phyloP scores from a whole-genome alignment of 1,140 invertebrate genomes.

The Rhynchophorus ferrugineus region DNA sequence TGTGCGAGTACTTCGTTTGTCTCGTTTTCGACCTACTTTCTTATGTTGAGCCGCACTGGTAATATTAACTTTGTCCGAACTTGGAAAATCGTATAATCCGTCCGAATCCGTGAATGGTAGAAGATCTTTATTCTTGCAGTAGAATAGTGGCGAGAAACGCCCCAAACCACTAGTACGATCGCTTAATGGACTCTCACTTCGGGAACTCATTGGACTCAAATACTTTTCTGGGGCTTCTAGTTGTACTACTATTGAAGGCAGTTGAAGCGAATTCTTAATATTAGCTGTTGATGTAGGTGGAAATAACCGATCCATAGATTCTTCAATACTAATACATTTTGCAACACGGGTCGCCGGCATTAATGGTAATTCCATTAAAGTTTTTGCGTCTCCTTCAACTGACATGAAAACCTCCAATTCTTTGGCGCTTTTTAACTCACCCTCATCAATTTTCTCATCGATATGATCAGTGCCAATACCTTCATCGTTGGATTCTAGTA shows the following conservation, averaged over 20 bases:
- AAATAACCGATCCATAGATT: slow-evolving; percentile 39
- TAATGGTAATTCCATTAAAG: slow-evolving; percentile 36
- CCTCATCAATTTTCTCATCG: slow-evolving; percentile 57
- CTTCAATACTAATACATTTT: slow-evolving; percentile 29
- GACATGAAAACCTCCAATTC: slow-evolving; percentile 54
- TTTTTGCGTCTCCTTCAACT: slow-evolving; percentile 38
- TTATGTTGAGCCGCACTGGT: slow-evolving; percentile 37
- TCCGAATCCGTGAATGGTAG: slow-evolving; percentile 67
- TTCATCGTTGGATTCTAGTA: slow-evolving; percentile 63
- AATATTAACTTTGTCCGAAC: slow-evolving; percentile 52
- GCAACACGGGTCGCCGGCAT: slow-evolving; percentile 32
- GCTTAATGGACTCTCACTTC: slow-evolving; percentile 68
- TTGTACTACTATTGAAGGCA: slow-evolving; percentile 57
- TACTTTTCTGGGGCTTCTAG: slow-evolving; percentile 47
- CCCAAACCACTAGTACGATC: slow-evolving; percentile 54
- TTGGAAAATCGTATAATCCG: slow-evolving; percentile 67
- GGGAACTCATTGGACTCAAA: slow-evolving; percentile 64
- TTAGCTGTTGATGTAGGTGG: slow-evolving; percentile 18
- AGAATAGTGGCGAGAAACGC: slow-evolving; percentile 61
- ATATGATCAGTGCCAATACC: slow-evolving; percentile 59
- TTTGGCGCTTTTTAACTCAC: slow-evolving; percentile 54
- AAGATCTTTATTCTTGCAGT: slow-evolving; percentile 51
- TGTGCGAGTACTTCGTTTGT: slow-evolving; percentile 33
- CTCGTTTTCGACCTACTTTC: slow-evolving; percentile 47
- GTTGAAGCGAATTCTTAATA: slow-evolving; percentile 42